Conservation (phyloP, 2,797 vertebrate species). For the Glossophaga mutica region DNA sequence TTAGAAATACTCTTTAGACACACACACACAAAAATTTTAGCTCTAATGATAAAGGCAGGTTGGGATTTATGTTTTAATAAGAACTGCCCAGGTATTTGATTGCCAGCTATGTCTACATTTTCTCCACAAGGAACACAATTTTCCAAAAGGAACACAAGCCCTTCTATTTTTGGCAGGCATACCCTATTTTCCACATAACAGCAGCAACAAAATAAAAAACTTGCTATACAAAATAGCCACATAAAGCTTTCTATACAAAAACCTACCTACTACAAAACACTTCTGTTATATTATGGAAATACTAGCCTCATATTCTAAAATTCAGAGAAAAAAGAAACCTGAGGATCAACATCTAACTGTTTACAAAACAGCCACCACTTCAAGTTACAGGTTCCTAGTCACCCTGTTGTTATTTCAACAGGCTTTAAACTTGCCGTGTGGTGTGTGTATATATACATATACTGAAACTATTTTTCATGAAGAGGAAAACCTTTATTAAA, state of each 20-base stretch:
- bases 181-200: constrained; percentile 19
- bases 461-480: background rate
- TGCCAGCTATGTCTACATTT: background rate
- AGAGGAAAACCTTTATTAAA: background rate
- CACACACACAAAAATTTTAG: background rate
- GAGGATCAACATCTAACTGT: background rate
- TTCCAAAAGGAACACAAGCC: background rate
- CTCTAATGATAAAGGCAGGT: background rate
- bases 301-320: constrained; percentile 24
- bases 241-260: background rate
- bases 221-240: background rate
- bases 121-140: background rate
- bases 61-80: background rate
- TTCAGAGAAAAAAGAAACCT: background rate
- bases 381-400: constrained; percentile 9
- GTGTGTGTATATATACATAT: background rate
- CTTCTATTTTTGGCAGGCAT: background rate
- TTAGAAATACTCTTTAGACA: background rate
- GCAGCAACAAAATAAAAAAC: constrained; percentile 1
- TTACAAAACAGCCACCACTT: constrained; percentile 10
- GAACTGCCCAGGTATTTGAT: background rate
- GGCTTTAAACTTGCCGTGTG: background rate
- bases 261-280: background rate
- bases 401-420: background rate
- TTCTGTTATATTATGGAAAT: background rate